Percentiles rank a stretch among this genome's conserved stretches.
Evolutionary conservation across 2,113 vertebrate species (phyloP).

Genomic region (Todiramphus chloris): DNA sequence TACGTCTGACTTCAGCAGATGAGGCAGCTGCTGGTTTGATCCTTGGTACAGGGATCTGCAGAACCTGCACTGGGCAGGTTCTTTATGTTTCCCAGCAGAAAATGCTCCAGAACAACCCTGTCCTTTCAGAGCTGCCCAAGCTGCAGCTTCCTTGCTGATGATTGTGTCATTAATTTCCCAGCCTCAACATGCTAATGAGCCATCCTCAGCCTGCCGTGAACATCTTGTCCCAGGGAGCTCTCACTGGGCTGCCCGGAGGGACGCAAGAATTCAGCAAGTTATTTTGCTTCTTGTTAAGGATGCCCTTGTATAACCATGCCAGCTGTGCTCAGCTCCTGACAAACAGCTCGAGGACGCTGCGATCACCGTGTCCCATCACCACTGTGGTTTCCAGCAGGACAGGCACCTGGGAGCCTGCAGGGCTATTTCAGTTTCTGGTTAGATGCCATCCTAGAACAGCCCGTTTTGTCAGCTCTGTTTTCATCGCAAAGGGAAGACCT

Average conservation of each 20-base stretch:
- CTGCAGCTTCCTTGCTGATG: not conserved
- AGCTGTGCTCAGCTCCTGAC: not conserved
- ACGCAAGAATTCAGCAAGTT: not conserved
- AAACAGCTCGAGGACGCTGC: not conserved
- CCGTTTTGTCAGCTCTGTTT: not conserved
- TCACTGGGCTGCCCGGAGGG: not conserved
- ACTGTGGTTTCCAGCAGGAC: accelerated
- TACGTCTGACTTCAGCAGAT: accelerated
- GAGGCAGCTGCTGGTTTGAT: not conserved
- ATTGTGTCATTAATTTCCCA: not conserved
- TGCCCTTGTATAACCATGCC: not conserved
- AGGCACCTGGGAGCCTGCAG: not conserved
- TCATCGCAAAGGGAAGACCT: not conserved
- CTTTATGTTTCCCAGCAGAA: not conserved
- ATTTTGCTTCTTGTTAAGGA: not conserved
- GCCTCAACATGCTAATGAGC: not conserved
- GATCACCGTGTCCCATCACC: not conserved
- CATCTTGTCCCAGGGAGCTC: not conserved
- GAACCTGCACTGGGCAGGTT: not conserved
- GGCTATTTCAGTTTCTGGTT: not conserved
- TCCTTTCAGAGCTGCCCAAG: not conserved
- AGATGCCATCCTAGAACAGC: not conserved
- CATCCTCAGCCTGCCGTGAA: not conserved
- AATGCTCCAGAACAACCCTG: not conserved
- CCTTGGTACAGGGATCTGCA: not conserved